Evolutionary conservation across 2,113 vertebrate species (phyloP), one percentile per base, ranked within the genome.

Genomic region (Podarcis raffonei): DNA sequence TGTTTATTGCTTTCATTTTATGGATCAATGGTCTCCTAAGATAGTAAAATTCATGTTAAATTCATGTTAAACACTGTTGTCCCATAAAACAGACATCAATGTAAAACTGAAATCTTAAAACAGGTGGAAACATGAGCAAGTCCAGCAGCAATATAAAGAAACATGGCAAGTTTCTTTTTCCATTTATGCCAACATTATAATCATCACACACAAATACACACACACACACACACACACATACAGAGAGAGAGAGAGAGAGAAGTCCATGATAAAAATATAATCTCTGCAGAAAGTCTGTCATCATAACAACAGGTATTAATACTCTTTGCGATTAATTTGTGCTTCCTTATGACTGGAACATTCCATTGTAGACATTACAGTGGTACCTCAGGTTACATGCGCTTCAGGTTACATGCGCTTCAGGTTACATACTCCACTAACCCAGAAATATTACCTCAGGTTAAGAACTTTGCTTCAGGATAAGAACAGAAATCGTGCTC

Each of bases 131-230:
- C n/a, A 81, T 12, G n/a, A 66, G 20, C 11, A 57, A 9, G 78
- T 69, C 81, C 89, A 84, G 77, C 0, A 0, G 25, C 81, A 90
- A 90, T 20, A 89, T 37, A 87, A 86, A 75, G 80, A 81, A 86
- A 69, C 35, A 23, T 5, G 18, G 81, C 82, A 18, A 48, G 42
- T 48, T 48, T 48, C 42, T 3, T 22, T 85, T 79, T 27, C 3
- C 5, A 6, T 30, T 74, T 8, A 0, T 66, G 87, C 68, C 72
- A 83, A 5, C 5, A 0, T 37, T 91, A 83, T 37, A 86, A 74
- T 57, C 39, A 85, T 23, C 42, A 48, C 42, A 48, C 42, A 48
- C 42, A 48, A 1, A 48, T 6, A 42, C 42, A 48, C 42, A 48
- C 42, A 42, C 42, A 42, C 42, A 42, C 42, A 48, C 42, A 48